Base-by-base conservation (phyloP, 2,888 invertebrate species). In the Lysandra bellargus region DNA sequence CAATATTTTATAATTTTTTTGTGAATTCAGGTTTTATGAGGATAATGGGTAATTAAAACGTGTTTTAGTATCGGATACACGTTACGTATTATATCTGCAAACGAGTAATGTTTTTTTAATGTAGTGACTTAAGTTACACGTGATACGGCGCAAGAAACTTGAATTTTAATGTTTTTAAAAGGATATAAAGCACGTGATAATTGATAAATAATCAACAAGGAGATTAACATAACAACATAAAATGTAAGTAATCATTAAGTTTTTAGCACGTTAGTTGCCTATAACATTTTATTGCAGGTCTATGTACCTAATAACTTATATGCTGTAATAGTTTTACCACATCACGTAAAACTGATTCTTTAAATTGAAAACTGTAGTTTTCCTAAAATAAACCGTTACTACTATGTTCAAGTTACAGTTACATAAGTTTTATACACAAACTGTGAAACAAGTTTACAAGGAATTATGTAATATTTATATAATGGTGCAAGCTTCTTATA, bases 51-150 rank as follows among this genome's bases (percentile, higher is more conserved):
- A 69, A 37, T 17, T 17, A 33, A 0, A 37, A 69, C 33, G 33
- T 37, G 33, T 69, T 64, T 64, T 64, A 64, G 30, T 64, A 30
- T 30, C 64, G 30, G 23, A 30, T 17, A 37, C 14, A 69, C 64
- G 64, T 69, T 33, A 17, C 33, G 30, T 14, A 37, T 69, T 14
- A 37, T 69, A 69, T 33, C 69, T 69, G 30, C 5, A 33, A 17
- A 64, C 64, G 12, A 14, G 69, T 69, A 33, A 69, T 69, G 69
- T 69, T 69, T 69, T 69, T 33, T 64, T 64, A 30, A 64, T 69
- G 69, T 69, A 69, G 33, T 3, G 69, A 69, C 1, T 6, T 33
- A 69, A 37, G 33, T 69, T 69, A 69, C 69, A 33, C 64, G 12
- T 30, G 33, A 14, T 69, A 33, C 1, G 17, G 33, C 37, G 33